Evolutionary conservation across 2,888 invertebrate species (phyloP).

Genomic region (Abrostola triplasia): DNA sequence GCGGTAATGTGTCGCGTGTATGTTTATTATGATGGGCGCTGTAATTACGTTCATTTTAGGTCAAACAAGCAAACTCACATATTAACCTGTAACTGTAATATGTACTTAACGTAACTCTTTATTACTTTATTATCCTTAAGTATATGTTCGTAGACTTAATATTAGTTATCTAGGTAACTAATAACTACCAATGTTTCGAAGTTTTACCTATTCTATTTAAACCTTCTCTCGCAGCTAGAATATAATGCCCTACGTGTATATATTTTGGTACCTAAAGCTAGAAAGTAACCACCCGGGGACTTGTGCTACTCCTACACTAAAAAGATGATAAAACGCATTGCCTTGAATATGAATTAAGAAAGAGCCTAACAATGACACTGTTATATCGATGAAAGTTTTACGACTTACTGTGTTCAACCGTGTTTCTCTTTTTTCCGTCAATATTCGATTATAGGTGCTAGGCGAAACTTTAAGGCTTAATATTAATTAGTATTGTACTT

Average conservation of each 20-base stretch:
- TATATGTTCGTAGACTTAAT: no score
- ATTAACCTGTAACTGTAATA: no score
- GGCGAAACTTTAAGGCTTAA: not conserved
- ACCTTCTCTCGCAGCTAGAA: no score
- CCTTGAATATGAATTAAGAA: constrained; percentile 46
- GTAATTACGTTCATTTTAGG: constrained; percentile 21
- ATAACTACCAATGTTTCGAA: no score
- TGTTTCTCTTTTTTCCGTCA: constrained; percentile 5
- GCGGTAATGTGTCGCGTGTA: constrained; percentile 13
- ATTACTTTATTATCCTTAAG: no score
- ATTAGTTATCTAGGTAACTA: no score
- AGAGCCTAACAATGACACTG: constrained; percentile 31
- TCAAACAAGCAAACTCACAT: not conserved
- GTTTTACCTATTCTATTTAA: no score
- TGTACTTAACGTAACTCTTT: no score
- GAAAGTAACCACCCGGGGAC: constrained; percentile 3
- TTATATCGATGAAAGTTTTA: constrained; percentile 23
- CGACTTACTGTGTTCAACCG: not conserved
- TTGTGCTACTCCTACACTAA: constrained; percentile 27
- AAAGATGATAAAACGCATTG: constrained; percentile 10
- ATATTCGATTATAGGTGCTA: not conserved
- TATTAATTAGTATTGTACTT: not conserved
- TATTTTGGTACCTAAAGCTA: not conserved
- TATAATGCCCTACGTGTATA: not conserved
- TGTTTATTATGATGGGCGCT: constrained; percentile 17